Evolutionary conservation across 2,888 invertebrate genomes (phyloP).

Genomic region (Mythimna vitellina): DNA sequence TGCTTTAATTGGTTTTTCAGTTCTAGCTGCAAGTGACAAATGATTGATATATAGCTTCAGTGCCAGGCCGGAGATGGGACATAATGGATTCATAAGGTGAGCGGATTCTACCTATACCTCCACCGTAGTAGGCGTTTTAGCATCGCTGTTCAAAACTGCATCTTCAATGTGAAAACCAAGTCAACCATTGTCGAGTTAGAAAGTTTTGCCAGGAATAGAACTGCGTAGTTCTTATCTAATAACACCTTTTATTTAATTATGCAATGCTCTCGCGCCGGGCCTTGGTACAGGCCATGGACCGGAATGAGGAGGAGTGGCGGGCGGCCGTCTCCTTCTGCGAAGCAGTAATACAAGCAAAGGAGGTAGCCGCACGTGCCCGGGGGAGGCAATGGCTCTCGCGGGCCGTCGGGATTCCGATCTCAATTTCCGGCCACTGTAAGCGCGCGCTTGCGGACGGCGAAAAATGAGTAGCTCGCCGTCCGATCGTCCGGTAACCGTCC

Average conservation of each 20-base stretch:
- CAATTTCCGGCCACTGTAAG: too few relatives aligned
- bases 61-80: slow-evolving; percentile 35
- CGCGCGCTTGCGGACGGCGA: too few relatives aligned
- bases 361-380: too few relatives aligned
- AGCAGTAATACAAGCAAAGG: too few relatives aligned
- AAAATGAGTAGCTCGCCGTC: too few relatives aligned
- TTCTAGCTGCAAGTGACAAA: slow-evolving; percentile 45
- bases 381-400: too few relatives aligned
- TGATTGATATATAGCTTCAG: slow-evolving; percentile 42
- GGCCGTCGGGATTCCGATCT: too few relatives aligned
- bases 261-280: too few relatives aligned
- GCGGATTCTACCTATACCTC: slow-evolving; percentile 5
- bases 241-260: background rate
- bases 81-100: slow-evolving; percentile 38
- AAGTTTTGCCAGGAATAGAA: slow-evolving; percentile 3
- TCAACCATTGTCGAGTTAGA: background rate
- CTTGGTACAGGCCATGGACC: too few relatives aligned
- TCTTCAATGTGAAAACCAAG: slow-evolving; percentile 11
- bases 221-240: background rate
- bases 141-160: slow-evolving; percentile 24
- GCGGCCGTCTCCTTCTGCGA: too few relatives aligned
- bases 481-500: too few relatives aligned
- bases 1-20: slow-evolving; percentile 23
- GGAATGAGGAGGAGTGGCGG: too few relatives aligned
- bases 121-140: slow-evolving; percentile 3